Conservation (phyloP, 2,797 vertebrate species). For the Anguilla anguilla region DNA sequence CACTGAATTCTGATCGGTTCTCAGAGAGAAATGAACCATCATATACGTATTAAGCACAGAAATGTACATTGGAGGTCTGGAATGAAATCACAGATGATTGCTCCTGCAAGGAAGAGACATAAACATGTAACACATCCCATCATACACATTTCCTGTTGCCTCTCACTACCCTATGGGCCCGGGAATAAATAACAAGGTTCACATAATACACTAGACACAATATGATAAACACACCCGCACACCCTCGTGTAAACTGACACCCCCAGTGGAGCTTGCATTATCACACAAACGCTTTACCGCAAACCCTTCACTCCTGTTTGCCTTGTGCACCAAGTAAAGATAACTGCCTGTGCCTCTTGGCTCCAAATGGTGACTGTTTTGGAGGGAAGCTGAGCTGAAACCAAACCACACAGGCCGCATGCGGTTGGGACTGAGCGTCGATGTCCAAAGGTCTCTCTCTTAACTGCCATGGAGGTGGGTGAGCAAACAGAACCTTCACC, state of each 20-base stretch:
- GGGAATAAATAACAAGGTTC: constrained; percentile 1
- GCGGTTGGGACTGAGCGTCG: constrained; percentile 34
- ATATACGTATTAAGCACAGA: not conserved
- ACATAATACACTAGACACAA: not conserved
- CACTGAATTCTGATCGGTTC: not conserved
- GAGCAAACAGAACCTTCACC: constrained; percentile 59
- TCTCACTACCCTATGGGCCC: not conserved
- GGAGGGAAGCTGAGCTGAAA: constrained; percentile 60
- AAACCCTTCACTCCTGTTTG: constrained; percentile 18
- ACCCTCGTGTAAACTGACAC: constrained; percentile 19
- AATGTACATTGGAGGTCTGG: not conserved
- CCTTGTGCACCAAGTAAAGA: constrained; percentile 10
- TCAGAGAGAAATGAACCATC: not conserved
- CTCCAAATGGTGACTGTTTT: constrained; percentile 59
- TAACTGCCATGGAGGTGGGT: constrained; percentile 62
- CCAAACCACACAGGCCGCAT: constrained; percentile 52
- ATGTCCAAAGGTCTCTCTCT: constrained; percentile 59
- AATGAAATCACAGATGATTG: not conserved
- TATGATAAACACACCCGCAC: not conserved
- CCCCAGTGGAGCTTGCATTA: not conserved
- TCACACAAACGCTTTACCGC: constrained; percentile 5
- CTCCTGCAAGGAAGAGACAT: not conserved
- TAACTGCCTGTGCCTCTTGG: not conserved
- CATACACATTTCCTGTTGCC: not conserved
- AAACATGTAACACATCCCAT: not conserved